Conservation (phyloP, 2,797 vertebrate genomes). For the Selene dorsalis region DNA sequence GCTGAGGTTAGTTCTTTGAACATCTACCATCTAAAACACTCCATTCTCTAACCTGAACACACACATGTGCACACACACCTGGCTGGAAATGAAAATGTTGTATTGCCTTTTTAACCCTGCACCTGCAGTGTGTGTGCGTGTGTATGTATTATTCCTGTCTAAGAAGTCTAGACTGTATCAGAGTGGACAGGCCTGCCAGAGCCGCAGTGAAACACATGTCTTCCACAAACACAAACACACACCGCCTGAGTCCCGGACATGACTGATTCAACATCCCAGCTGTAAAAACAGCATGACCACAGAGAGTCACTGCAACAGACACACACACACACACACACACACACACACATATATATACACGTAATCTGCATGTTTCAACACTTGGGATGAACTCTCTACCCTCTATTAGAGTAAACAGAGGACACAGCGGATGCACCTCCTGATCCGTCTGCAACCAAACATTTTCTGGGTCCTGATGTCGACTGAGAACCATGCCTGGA, state of each 20-base stretch:
- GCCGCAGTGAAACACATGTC: conserved; percentile 52
- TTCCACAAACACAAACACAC: conserved; percentile 54
- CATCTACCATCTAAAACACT: background rate
- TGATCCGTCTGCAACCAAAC: background rate
- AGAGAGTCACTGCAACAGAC: conserved; percentile 50
- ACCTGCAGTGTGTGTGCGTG: conserved; percentile 52
- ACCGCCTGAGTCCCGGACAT: conserved; percentile 59
- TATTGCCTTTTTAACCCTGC: conserved; percentile 48
- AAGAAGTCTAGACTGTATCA: conserved; percentile 64
- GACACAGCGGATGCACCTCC: conserved; percentile 46
- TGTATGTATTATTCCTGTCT: conserved; percentile 48
- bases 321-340: conserved; percentile 31
- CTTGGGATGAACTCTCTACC: conserved; percentile 57
- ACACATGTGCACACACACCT: conserved; percentile 21
- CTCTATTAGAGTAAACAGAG: conserved; percentile 48
- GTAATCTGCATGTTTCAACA: conserved; percentile 35
- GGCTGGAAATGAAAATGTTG: conserved; percentile 17
- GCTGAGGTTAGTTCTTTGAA: background rate
- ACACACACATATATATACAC: background rate
- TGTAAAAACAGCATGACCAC: conserved; percentile 73
- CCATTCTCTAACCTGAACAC: conserved; percentile 10
- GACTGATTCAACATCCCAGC: conserved; percentile 74
- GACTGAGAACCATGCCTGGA: conserved; percentile 62
- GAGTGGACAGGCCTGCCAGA: conserved; percentile 52
- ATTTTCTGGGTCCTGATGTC: conserved; percentile 58